phyloP scores from a whole-genome alignment of 2,888 invertebrate species.

The Tetanocera ferruginea region DNA sequence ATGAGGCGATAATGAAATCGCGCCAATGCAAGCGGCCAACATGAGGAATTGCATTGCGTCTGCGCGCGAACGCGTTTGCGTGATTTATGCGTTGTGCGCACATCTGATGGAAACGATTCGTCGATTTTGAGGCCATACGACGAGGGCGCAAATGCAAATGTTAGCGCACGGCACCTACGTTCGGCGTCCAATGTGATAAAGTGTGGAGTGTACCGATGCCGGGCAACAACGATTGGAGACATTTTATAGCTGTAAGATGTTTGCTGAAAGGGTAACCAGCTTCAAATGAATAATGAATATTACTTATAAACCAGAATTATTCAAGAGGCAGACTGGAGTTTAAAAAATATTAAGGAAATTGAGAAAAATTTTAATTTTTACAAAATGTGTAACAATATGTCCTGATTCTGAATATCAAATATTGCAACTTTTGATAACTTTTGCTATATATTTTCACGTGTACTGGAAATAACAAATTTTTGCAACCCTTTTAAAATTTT shows the following conservation, averaged over 20 bases:
- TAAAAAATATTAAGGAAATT: no score
- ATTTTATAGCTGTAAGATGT: not conserved
- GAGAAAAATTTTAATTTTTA: no score
- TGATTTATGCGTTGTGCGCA: constrained; percentile 30
- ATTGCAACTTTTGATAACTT: no score
- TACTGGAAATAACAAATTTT: no score
- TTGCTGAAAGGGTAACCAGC: not conserved
- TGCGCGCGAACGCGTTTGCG: not conserved
- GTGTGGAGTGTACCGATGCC: not conserved
- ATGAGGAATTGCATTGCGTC: not conserved
- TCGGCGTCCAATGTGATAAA: not conserved
- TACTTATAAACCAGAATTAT: no score
- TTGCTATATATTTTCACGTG: no score
- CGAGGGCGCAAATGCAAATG: constrained; percentile 29
- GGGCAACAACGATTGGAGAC: not conserved
- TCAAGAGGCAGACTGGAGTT: no score
- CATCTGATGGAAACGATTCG: constrained; percentile 5
- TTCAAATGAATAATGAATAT: not conserved
- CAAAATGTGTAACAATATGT: no score
- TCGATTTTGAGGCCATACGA: constrained; percentile 1
- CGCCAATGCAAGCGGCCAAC: constrained; percentile 6
- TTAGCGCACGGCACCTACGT: not conserved
- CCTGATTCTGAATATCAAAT: no score
- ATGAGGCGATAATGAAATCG: constrained; percentile 54
- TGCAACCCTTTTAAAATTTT: no score